Percentiles rank a stretch among this genome's conserved stretches.
Conservation (phyloP, 1,140 invertebrate species). For the Drosophila santomea region DNA sequence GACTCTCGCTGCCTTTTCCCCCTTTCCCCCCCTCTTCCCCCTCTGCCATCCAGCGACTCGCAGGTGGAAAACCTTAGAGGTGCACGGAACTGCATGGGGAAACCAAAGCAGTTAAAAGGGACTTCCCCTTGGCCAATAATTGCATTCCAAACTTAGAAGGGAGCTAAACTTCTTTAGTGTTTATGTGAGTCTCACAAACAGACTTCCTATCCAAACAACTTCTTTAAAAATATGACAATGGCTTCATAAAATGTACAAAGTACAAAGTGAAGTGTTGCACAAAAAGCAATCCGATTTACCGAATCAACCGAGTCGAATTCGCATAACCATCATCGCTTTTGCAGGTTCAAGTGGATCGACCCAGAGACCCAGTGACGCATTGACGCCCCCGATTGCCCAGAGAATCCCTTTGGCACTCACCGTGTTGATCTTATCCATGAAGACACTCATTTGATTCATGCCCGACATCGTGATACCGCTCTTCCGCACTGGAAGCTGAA, state of each 20-base stretch:
- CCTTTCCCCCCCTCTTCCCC: neutral
- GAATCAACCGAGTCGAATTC: neutral
- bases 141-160: no score
- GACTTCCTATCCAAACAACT: no score
- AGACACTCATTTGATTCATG: slow-evolving; percentile 84
- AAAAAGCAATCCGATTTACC: neutral
- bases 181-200: no score
- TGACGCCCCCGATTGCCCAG: neutral
- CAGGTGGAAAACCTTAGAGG: slow-evolving; percentile 6
- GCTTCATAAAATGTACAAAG: no score
- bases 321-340: slow-evolving; percentile 18
- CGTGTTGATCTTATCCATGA: slow-evolving; percentile 85
- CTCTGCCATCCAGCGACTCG: no score
- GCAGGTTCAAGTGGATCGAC: slow-evolving; percentile 31
- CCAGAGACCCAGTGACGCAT: slow-evolving; percentile 16
- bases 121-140: no score
- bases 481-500: slow-evolving; percentile 3
- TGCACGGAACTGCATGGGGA: neutral
- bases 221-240: no score
- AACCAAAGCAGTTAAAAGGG: neutral
- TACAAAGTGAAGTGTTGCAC: neutral
- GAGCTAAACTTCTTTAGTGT: neutral
- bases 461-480: slow-evolving; percentile 62
- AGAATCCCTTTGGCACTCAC: slow-evolving; percentile 58
- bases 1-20: slow-evolving; percentile 3